A percentile compares a stretch with the other conserved stretches of the same genome.
These are phyloP conservation scores for Dissostichus mawsoni DNA, from an alignment of 2,113 vertebrate species.

Conservation along the genomic window DNA sequence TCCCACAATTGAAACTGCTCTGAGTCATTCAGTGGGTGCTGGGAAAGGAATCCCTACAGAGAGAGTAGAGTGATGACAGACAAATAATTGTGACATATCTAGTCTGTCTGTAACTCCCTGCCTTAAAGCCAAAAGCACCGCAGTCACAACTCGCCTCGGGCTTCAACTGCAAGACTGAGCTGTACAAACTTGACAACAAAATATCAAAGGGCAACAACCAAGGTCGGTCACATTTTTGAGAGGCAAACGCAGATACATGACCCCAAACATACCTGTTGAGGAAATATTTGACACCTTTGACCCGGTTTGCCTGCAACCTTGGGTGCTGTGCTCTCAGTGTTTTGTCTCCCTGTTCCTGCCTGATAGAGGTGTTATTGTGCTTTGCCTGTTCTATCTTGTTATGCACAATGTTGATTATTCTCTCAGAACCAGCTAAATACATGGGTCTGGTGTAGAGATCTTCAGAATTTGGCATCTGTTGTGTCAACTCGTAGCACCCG, in stretches of 20 bases:
- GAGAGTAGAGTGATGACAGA: constrained; percentile 50
- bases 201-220: not conserved
- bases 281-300: too few species aligned
- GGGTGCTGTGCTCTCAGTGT: too few species aligned
- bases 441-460: too few species aligned
- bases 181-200: constrained; percentile 1
- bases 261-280: not conserved
- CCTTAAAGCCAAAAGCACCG: constrained; percentile 36
- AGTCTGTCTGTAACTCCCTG: constrained; percentile 53
- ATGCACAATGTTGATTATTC: too few species aligned
- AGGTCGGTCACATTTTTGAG: not conserved
- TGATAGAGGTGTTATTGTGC: too few species aligned
- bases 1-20: constrained; percentile 14
- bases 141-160: constrained; percentile 41
- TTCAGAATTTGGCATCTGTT: too few species aligned
- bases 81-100: constrained; percentile 53
- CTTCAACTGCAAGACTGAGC: constrained; percentile 14
- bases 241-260: not conserved
- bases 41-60: constrained; percentile 43
- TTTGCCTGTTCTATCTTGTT: too few species aligned
- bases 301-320: too few species aligned
- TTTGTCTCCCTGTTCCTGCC: too few species aligned
- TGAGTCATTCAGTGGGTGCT: constrained; percentile 57
- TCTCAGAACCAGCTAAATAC: too few species aligned
- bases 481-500: too few species aligned